Evolutionary conservation across 2,113 vertebrate species (phyloP), one percentile per base, ranked within the genome.

Genomic region (Numenius arquata): DNA sequence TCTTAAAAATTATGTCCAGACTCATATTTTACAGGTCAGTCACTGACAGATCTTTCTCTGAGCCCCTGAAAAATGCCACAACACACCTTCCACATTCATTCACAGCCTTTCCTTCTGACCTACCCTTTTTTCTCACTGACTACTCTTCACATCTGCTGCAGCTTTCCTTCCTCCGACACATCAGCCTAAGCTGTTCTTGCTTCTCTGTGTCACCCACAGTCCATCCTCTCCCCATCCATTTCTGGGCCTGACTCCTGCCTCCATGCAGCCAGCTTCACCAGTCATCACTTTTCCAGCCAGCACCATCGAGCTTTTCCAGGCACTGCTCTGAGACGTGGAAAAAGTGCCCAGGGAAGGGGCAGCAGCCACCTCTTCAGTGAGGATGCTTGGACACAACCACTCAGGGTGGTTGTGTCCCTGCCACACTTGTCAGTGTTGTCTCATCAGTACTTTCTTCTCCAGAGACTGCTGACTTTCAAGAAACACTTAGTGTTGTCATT

Each of bases 371-470:
- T 36, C 16, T 25, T 38, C 53, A 48, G 6, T 41, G 13, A 71
- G 38, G 41, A 41, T 18, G 8, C 20, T 38, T 58, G 36, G 19
- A n/a, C n/a, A n/a, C n/a, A n/a, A n/a, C n/a, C n/a, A n/a, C 26
- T 66, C 0, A 0, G 12, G 12, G 10, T 66, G 1, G 5, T 2
- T 75, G 10, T 62, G 32, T 48, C 50, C n/a, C n/a, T 79, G 48
- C 8, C 55, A 36, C 0, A 3, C 9, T 62, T 4, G 0, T 66
- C 77, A 52, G 3, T n/a, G n/a, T 32, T 50, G 6, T 62, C 19
- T 66, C 25, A 71, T 27, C 1, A 4, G 4, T 48, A 30, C 17
- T 55, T 72, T 76, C 26, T 65, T 55, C 40, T 91, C 30, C 40
- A 63, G 32, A n/a, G 15, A n/a, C 5, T 68, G 7, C 13, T 47